Evolutionary conservation across 2,113 vertebrate genomes (phyloP), one percentile per base, ranked within the genome.

Genomic region (Urocitellus parryii): DNA sequence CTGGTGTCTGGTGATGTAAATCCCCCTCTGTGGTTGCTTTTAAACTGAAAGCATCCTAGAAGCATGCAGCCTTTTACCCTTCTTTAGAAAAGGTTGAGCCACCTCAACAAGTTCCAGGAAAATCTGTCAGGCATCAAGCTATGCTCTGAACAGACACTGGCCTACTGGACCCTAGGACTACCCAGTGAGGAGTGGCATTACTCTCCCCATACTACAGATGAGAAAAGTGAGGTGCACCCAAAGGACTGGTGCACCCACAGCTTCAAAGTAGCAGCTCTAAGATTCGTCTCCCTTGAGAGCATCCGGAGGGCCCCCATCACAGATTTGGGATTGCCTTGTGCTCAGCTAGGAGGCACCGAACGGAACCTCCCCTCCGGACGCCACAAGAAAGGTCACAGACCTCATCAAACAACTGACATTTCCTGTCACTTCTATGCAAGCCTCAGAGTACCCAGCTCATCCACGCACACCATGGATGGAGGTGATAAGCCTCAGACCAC

Each of bases 391-490:
- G n/a, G 18, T 27, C 39, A 53, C 53, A 16, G 61, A 45, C 80
- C 56, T 77, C 67, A 39, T 51, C 88, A 87, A 79, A 81, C 65
- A 85, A 3, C 45, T 74, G 42, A 34, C 34, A 5, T 74, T 95
- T 95, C 93, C 93, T 96, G 45, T 87, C 17, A 0, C 58, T 65
- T 42, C 8, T 70, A 37, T 73, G 37, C 9, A 0, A 1, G 9
- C 56, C 67, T 82, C 74, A 12, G 34, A 17, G 51, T 25, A 51
- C 61, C 73, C 32, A n/a, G 61, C 67, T 92, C 53, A 14, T 39
- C 37, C 8, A 8, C 29, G 5, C 29, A 9, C 1, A 0, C 13
- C 0, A 20, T 1, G 16, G 32, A 37, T 2, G 8, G 25, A 2
- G 10, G 22, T 7, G 20, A 39, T 4, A 12, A 39, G 17, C 90